phyloP scores from a whole-genome alignment of 64 coral and sea anemone species.

The Acropora tenuis region DNA sequence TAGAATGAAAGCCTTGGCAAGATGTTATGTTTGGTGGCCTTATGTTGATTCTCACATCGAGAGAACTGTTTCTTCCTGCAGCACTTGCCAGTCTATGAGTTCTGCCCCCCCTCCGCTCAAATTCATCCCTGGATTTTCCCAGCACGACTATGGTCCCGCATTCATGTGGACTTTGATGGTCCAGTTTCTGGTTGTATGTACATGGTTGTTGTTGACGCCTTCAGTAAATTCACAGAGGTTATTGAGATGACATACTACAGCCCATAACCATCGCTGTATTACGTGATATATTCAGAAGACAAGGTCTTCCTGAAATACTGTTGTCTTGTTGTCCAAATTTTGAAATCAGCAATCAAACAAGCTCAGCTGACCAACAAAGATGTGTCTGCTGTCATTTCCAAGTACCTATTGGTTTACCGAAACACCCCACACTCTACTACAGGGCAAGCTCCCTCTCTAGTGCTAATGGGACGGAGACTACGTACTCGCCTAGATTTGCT shows the following conservation, averaged over 20 bases:
- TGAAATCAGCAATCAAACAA: conserved; percentile 49
- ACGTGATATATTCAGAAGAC: conserved; percentile 36
- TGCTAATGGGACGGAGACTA: no score
- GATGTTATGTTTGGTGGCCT: conserved; percentile 64
- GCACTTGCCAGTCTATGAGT: background rate
- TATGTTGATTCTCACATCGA: conserved; percentile 61
- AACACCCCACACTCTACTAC: no score
- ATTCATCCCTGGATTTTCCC: conserved; percentile 24
- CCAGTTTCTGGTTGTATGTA: conserved; percentile 13
- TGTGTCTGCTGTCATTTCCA: no score
- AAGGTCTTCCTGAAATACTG: conserved; percentile 26
- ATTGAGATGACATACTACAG: conserved; percentile 59
- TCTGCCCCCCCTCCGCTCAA: conserved; percentile 18
- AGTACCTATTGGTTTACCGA: no score
- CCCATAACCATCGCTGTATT: conserved; percentile 34
- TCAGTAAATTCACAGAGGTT: conserved; percentile 40
- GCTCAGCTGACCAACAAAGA: no score
- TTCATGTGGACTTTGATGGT: conserved; percentile 60
- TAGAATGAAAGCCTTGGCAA: conserved; percentile 62
- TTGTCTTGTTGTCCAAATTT: conserved; percentile 48
- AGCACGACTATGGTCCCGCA: conserved; percentile 37
- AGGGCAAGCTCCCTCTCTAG: no score
- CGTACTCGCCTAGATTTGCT: no score
- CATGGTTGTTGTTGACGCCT: conserved; percentile 31
- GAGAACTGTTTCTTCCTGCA: conserved; percentile 6